Percentiles rank a stretch among this genome's conserved stretches.
Evolutionary conservation across 2,797 vertebrate genomes (phyloP).

Genomic region (Aythya fuligula): DNA sequence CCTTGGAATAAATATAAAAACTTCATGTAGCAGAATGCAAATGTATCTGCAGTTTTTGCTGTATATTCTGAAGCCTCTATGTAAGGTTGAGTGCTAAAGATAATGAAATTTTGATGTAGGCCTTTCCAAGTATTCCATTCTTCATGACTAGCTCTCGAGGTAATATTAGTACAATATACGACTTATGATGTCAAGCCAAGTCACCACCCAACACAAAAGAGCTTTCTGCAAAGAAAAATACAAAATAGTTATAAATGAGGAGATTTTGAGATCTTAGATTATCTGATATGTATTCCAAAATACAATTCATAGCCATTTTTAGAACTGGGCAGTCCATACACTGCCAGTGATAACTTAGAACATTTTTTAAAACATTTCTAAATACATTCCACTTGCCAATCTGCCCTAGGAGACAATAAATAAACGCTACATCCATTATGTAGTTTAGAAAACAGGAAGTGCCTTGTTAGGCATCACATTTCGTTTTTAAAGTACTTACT

Average conservation of each 20-base stretch:
- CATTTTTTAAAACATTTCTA: background rate
- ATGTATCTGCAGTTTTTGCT: background rate
- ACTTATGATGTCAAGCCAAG: background rate
- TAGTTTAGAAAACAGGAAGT: conserved; percentile 23
- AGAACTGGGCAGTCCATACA: background rate
- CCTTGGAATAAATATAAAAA: background rate
- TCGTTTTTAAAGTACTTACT: conserved; percentile 30
- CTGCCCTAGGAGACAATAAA: background rate
- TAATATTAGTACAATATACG: background rate
- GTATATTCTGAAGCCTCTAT: background rate
- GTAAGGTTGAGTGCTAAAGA: background rate
- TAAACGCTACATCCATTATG: background rate
- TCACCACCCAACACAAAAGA: background rate
- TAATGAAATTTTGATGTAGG: background rate
- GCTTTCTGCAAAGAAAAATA: background rate
- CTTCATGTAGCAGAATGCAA: background rate
- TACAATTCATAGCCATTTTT: background rate
- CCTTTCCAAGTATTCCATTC: background rate
- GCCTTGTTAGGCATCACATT: conserved; percentile 15
- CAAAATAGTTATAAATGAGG: background rate
- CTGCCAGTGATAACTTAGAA: background rate
- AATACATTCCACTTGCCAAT: background rate
- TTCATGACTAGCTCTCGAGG: background rate
- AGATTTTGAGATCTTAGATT: background rate
- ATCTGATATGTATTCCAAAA: background rate